phyloP scores from a whole-genome alignment of 2,113 vertebrate genomes.

The Paratilapia polleni region DNA sequence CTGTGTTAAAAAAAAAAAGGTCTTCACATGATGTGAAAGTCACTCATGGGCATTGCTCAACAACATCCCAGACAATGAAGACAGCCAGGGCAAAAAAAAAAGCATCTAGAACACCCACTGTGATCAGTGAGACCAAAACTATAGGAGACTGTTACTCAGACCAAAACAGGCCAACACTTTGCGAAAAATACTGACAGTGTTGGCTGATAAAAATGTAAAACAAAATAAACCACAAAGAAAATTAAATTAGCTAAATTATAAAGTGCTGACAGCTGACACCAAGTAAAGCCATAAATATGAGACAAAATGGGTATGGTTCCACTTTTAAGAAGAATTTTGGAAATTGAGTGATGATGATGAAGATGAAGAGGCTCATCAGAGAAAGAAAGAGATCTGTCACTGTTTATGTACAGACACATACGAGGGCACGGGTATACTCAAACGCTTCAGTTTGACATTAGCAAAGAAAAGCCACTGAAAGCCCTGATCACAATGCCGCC shows the following conservation, averaged over 20 bases:
- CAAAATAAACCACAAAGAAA: constrained; percentile 36
- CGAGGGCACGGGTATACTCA: constrained; percentile 11
- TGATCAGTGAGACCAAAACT: constrained; percentile 52
- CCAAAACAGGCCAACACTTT: constrained; percentile 16
- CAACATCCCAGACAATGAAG: constrained; percentile 44
- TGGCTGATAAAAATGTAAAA: constrained; percentile 41
- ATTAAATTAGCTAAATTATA: constrained; percentile 31
- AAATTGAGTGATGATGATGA: constrained; percentile 25
- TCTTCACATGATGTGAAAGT: constrained; percentile 60
- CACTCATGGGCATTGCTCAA: constrained; percentile 38
- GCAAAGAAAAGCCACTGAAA: constrained; percentile 28
- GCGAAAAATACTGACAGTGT: constrained; percentile 13
- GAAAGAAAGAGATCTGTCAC: constrained; percentile 25
- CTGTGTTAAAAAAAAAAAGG: constrained; percentile 22
- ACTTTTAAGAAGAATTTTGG: constrained; percentile 24
- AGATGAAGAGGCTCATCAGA: constrained; percentile 14
- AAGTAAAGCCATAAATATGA: constrained; percentile 29
- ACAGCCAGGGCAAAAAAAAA: constrained; percentile 1
- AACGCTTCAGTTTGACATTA: constrained; percentile 23
- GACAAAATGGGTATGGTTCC: constrained; percentile 27
- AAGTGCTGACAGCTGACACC: constrained; percentile 17
- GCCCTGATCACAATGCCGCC: constrained; percentile 23
- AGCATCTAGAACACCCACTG: constrained; percentile 63
- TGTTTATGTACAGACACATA: constrained; percentile 21
- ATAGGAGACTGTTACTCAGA: constrained; percentile 32